Percentiles rank a stretch among this genome's conserved stretches.
Conservation (phyloP, 2,113 vertebrate genomes). For the Uropsilus gracilis region DNA sequence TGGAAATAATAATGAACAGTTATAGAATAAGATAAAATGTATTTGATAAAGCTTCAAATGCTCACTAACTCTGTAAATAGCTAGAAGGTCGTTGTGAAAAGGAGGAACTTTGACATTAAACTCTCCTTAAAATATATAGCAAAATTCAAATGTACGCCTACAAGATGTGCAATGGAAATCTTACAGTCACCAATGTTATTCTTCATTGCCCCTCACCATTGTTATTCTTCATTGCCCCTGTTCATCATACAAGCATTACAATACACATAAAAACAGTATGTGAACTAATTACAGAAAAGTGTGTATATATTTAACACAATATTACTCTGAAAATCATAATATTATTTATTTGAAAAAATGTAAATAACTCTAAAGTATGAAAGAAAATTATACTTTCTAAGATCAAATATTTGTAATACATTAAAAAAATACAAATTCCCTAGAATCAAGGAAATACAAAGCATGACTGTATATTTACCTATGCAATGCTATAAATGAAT, state of each 20-base stretch:
- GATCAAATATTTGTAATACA: not conserved
- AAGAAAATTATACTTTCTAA: not conserved
- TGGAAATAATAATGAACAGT: not conserved
- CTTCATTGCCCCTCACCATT: not conserved
- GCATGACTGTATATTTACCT: not conserved
- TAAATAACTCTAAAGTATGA: not conserved
- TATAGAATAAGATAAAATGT: not conserved
- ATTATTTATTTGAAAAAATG: not conserved
- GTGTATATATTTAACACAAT: not conserved
- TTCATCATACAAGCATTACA: not conserved
- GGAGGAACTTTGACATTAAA: not conserved
- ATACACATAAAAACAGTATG: not conserved
- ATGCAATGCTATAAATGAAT: not conserved
- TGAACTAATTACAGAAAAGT: not conserved
- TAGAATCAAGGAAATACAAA: not conserved
- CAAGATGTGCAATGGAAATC: not conserved
- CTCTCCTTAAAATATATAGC: not conserved
- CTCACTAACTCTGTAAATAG: not conserved
- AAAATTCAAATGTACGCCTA: not conserved
- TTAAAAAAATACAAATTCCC: not conserved
- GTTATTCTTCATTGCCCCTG: not conserved
- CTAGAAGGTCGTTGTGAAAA: not conserved
- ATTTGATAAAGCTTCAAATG: not conserved
- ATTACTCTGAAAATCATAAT: not conserved
- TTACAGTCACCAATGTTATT: constrained; percentile 26